Evolutionary conservation across 2,888 invertebrate species (phyloP), one percentile per base, ranked within the genome.

Genomic region (Brenthis daphne): DNA sequence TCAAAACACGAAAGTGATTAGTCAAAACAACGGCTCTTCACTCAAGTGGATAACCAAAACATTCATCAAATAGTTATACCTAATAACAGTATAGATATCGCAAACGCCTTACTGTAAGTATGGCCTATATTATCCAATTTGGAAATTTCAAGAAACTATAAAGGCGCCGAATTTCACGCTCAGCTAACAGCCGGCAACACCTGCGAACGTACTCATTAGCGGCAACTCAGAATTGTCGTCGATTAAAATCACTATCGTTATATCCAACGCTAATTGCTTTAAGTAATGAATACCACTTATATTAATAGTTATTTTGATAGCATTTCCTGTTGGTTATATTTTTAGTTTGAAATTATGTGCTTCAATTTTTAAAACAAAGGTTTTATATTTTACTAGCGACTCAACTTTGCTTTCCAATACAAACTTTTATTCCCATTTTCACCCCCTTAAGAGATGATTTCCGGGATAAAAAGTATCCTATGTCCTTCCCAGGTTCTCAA

Each of bases 181-280:
- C 70, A 58, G 71, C 75, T 78, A 77, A 79, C 76, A 75, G 77
- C 74, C 64, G 74, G 74, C 65, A 72, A 70, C 79, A 79, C 78
- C 79, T 79, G 79, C 75, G 69, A 75, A 70, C 76, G 76, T 64
- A 70, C 71, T 77, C 79, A 75, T 79, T 79, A 79, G 74, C 72
- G 69, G 69, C 71, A 77, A 76, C 72, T 77, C 75, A 74, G 73
- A 77, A 76, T 80, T 75, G 74, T 74, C 78, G 77, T 75, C 78
- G 75, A 77, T 76, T 79, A 76, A 76, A 78, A 78, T 76, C 75
- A 76, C 78, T 77, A 75, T 65, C 71, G 72, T 72, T 61, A 75
- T 73, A 76, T 74, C 70, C 72, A 61, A 68, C 69, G 64, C 64
- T 76, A 76, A 76, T 75, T 74, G 70, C 75, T 71, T 66, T 64